phyloP scores from a whole-genome alignment of 2,888 invertebrate species.

The Prosapia bicincta region DNA sequence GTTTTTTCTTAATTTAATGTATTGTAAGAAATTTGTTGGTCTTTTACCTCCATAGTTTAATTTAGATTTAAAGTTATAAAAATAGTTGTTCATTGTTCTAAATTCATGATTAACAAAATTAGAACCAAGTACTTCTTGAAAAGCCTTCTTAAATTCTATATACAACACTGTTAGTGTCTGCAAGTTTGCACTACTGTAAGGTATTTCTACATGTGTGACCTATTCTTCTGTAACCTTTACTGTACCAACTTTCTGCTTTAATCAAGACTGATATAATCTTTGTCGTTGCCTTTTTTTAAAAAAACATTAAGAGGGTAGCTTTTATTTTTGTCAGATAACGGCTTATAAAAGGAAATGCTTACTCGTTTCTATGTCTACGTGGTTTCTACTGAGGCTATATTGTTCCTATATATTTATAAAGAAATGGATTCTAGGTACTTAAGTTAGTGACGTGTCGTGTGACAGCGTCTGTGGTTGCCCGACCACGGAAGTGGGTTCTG shows the following conservation, averaged over 20 bases:
- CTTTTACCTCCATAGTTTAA: too few relatives aligned
- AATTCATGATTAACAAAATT: too few relatives aligned
- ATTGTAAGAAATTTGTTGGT: too few relatives aligned
- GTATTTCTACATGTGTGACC: neutral
- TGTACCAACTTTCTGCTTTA: neutral
- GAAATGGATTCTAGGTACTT: neutral
- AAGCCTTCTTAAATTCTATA: neutral
- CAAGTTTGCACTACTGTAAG: neutral
- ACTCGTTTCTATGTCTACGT: neutral
- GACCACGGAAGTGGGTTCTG: too few relatives aligned
- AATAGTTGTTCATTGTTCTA: too few relatives aligned
- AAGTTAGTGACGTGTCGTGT: too few relatives aligned
- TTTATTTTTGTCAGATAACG: neutral
- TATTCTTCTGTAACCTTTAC: neutral
- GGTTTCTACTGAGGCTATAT: neutral
- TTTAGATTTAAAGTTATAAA: too few relatives aligned
- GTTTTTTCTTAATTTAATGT: too few relatives aligned
- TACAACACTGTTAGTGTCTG: neutral
- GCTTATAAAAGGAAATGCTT: neutral
- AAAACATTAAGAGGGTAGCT: neutral
- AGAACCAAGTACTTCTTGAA: neutral
- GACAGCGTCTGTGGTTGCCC: too few relatives aligned
- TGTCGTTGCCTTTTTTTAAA: neutral
- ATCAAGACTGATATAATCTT: neutral
- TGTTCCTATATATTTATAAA: constrained; percentile 1